Conservation (phyloP, 2,888 invertebrate genomes). For the Eumacrocentrus americanus region DNA sequence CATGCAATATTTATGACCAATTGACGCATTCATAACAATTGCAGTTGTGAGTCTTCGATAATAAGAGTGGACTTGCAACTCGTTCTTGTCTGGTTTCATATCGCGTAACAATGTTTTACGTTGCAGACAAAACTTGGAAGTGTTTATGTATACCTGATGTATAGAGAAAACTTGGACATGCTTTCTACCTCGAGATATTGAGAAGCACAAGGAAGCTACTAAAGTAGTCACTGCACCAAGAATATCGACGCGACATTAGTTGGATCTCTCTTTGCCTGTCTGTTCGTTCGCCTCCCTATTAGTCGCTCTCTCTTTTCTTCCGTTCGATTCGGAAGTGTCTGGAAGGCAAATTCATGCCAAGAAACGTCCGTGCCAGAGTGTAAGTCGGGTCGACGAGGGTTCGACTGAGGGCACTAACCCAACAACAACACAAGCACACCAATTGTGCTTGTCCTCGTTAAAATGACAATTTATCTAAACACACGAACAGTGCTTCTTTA, state of each 20-base stretch:
- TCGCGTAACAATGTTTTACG: constrained; percentile 1
- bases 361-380: constrained; percentile 32
- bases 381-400: constrained; percentile 11
- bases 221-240: no score
- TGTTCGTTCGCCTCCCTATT: constrained; percentile 23
- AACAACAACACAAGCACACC: not conserved
- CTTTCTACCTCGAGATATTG: no score
- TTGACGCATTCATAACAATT: constrained; percentile 5
- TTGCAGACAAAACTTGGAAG: not conserved
- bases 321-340: constrained; percentile 34
- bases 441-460: not conserved
- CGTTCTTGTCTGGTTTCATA: constrained; percentile 12
- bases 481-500: no score
- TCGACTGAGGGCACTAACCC: constrained; percentile 23
- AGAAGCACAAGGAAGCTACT: no score
- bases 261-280: constrained; percentile 7
- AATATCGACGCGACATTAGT: constrained; percentile 30
- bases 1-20: constrained; percentile 1
- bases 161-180: constrained; percentile 31
- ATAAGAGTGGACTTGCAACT: not conserved
- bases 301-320: constrained; percentile 24
- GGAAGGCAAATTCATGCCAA: constrained; percentile 35
- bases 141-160: constrained; percentile 13
- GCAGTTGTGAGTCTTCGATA: constrained; percentile 4
- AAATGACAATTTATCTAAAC: no score